Conservation (phyloP, 2,888 invertebrate genomes). For the Serripes groenlandicus region DNA sequence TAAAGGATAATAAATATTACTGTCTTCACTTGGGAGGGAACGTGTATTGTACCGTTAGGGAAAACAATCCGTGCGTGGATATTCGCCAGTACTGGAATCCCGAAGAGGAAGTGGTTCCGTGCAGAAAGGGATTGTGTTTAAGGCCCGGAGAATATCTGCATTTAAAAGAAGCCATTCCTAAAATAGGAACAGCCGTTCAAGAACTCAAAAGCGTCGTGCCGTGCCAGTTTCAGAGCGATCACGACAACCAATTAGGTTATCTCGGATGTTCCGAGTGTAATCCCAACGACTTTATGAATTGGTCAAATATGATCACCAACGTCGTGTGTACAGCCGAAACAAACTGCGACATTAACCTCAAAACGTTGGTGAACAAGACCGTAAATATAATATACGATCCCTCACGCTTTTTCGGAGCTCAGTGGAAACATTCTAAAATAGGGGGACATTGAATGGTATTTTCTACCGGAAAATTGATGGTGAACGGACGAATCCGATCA, state of each 20-base stretch:
- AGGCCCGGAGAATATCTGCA: slow-evolving; percentile 43
- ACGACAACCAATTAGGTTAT: slow-evolving; percentile 35
- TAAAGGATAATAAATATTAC: slow-evolving; percentile 10
- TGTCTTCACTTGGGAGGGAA: slow-evolving; percentile 28
- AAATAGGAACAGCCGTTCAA: slow-evolving; percentile 24
- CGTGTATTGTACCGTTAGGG: slow-evolving; percentile 24
- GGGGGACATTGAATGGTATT: too few species aligned
- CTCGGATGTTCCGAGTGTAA: slow-evolving; percentile 34
- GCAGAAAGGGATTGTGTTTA: slow-evolving; percentile 42
- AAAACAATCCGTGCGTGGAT: slow-evolving; percentile 35
- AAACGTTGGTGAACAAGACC: too few species aligned
- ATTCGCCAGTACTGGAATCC: slow-evolving; percentile 56
- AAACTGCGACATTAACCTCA: too few species aligned
- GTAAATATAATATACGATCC: too few species aligned
- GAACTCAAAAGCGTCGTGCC: slow-evolving; percentile 19
- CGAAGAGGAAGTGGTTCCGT: slow-evolving; percentile 30
- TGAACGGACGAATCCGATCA: too few species aligned
- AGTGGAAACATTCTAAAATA: too few species aligned
- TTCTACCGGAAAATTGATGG: too few species aligned
- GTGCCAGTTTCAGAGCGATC: slow-evolving; percentile 31
- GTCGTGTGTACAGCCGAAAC: too few species aligned
- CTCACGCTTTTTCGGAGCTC: too few species aligned
- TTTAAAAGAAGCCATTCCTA: slow-evolving; percentile 19
- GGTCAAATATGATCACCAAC: neutral
- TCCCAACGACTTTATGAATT: slow-evolving; percentile 22